phyloP scores from a whole-genome alignment of 2,113 vertebrate species.

The Onychorhynchus coronatus region DNA sequence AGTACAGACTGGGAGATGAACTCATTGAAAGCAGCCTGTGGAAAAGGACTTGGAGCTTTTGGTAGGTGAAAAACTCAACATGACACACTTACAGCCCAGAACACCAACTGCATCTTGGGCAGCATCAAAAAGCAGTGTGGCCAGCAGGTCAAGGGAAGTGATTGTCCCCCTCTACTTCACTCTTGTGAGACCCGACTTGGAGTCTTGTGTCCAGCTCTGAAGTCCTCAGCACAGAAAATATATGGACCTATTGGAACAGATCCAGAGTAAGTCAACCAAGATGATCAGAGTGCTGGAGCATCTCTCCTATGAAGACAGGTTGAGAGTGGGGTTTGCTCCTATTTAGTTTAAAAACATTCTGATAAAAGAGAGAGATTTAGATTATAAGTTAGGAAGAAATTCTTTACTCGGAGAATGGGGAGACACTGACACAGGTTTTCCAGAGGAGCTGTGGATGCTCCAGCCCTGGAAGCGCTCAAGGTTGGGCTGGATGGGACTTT shows the following conservation, averaged over 20 bases:
- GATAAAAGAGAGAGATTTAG: not conserved
- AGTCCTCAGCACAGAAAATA: not conserved
- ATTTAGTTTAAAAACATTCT: too few relatives aligned
- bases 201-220: not conserved
- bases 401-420: not conserved
- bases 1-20: not conserved
- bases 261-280: too few relatives aligned
- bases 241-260: not conserved
- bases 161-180: not conserved
- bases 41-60: not conserved
- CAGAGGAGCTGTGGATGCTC: not conserved
- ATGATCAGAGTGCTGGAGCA: not conserved
- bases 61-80: rapidly evolving
- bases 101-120: rapidly evolving
- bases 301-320: rapidly evolving
- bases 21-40: not conserved
- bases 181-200: not conserved
- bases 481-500: too few relatives aligned
- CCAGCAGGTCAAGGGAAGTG: not conserved
- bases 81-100: not conserved
- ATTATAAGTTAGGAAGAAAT: not conserved
- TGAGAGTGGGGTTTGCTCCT: not conserved
- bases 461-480: rapidly evolving
- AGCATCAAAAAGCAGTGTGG: not conserved
- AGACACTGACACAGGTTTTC: not conserved